A percentile compares a stretch with the other conserved stretches of the same genome.
Evolutionary conservation across 2,888 invertebrate species (phyloP).

Genomic region (Cosmorhoe ocellata): DNA sequence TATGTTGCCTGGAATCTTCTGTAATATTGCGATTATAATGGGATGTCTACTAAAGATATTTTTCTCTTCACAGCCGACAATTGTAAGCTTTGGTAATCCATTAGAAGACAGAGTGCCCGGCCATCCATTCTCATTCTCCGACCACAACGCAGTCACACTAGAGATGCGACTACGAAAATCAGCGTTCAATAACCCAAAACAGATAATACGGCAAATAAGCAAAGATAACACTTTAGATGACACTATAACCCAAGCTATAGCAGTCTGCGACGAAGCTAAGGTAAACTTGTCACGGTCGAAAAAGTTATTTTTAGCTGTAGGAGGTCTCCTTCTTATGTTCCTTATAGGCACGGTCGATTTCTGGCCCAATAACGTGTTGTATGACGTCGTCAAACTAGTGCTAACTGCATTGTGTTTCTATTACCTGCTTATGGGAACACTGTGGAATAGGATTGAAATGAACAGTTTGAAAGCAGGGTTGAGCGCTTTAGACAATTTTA

Average conservation of each 20-base stretch:
- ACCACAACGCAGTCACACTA: slow-evolving; percentile 93
- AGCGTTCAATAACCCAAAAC: slow-evolving; percentile 28
- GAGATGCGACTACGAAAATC: slow-evolving; percentile 57
- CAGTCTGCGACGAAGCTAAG: slow-evolving; percentile 83
- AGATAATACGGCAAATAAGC: slow-evolving; percentile 37
- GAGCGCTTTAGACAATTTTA: slow-evolving; percentile 85
- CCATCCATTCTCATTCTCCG: slow-evolving; percentile 90
- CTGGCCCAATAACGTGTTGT: slow-evolving; percentile 74
- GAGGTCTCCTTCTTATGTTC: slow-evolving; percentile 76
- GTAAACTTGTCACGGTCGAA: slow-evolving; percentile 73
- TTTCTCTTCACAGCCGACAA: slow-evolving; percentile 52
- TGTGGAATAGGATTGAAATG: slow-evolving; percentile 92
- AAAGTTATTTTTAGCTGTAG: slow-evolving; percentile 77
- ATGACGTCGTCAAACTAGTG: slow-evolving; percentile 83
- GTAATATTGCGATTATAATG: too few species aligned
- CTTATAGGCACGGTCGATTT: slow-evolving; percentile 76
- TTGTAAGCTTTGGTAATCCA: slow-evolving; percentile 85
- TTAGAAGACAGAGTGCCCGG: slow-evolving; percentile 88
- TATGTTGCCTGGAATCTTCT: too few species aligned
- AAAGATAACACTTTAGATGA: slow-evolving; percentile 47
- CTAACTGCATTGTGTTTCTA: slow-evolving; percentile 86
- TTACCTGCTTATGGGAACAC: slow-evolving; percentile 88
- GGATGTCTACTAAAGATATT: too few species aligned
- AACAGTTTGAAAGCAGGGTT: slow-evolving; percentile 90
- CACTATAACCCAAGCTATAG: slow-evolving; percentile 82